Percentiles rank a stretch among this genome's conserved stretches.
Evolutionary conservation across 2,797 vertebrate genomes (phyloP).

Genomic region (Hypotaenidia okinawae): DNA sequence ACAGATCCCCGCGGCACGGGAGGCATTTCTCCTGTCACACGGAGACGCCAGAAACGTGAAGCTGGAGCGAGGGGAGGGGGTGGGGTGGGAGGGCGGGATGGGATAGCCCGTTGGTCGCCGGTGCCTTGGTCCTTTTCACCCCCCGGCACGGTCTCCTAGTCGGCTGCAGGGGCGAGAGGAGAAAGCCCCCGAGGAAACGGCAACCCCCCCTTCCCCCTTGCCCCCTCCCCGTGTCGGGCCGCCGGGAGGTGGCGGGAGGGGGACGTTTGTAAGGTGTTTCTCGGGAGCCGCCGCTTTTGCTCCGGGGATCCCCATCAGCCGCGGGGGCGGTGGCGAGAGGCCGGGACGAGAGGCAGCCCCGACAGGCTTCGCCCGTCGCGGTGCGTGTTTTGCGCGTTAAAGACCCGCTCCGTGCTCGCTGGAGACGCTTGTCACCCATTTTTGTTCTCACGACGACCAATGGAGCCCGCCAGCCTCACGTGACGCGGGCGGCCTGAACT

Average conservation of each 20-base stretch:
- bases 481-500: conserved; percentile 79
- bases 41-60: conserved; percentile 40
- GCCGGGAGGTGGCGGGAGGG: background rate
- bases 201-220: background rate
- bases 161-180: background rate
- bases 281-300: conserved; percentile 48
- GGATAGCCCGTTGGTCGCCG: conserved; percentile 23
- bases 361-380: background rate
- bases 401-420: conserved; percentile 72
- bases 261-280: conserved; percentile 46
- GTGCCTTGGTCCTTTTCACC: conserved; percentile 4
- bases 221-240: background rate
- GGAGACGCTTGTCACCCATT: conserved; percentile 78
- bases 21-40: conserved; percentile 43
- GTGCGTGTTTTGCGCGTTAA: background rate
- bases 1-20: conserved; percentile 4
- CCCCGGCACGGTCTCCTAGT: background rate
- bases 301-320: background rate
- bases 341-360: conserved; percentile 5
- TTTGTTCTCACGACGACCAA: conserved; percentile 79
- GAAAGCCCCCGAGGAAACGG: background rate
- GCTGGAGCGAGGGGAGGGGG: background rate
- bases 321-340: background rate
- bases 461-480: conserved; percentile 81
- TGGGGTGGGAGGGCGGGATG: no score